phyloP scores from a whole-genome alignment of 2,113 vertebrate genomes.

The Cottus gobio region DNA sequence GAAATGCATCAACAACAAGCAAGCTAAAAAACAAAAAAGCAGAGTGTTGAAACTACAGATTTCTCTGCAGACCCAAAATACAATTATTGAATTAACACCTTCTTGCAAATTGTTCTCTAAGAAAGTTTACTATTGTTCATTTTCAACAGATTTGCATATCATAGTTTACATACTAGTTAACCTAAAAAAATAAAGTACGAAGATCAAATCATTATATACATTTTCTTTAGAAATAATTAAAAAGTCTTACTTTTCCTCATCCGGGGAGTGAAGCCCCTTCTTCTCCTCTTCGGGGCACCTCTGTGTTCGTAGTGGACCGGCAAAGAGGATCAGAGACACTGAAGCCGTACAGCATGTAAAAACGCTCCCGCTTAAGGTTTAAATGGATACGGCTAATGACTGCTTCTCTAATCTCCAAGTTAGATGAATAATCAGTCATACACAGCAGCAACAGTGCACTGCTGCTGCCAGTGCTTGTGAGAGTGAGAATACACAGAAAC shows the following conservation, averaged over 20 bases:
- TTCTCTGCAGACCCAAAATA: not conserved
- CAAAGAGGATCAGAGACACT: slow-evolving; percentile 20
- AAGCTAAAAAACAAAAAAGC: not conserved
- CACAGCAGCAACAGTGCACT: slow-evolving; percentile 15
- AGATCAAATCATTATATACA: not conserved
- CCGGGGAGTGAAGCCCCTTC: slow-evolving; percentile 12
- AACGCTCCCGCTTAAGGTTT: slow-evolving; percentile 3
- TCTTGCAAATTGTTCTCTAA: not conserved
- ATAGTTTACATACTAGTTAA: not conserved
- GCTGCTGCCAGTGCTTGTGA: slow-evolving; percentile 31
- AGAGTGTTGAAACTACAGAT: not conserved
- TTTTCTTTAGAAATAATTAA: not conserved
- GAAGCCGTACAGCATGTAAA: slow-evolving; percentile 20
- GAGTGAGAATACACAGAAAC: slow-evolving; percentile 45
- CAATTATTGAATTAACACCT: not conserved
- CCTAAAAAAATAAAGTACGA: too few relatives aligned
- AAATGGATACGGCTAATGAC: slow-evolving; percentile 19
- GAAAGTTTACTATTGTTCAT: not conserved
- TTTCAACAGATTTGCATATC: not conserved
- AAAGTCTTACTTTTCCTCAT: slow-evolving; percentile 58
- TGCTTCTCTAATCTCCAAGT: slow-evolving; percentile 40
- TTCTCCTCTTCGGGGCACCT: slow-evolving; percentile 34
- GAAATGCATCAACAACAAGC: not conserved
- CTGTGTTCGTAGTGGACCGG: slow-evolving; percentile 14
- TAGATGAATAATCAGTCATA: slow-evolving; percentile 33